phyloP scores from a whole-genome alignment of 2,888 invertebrate genomes.

The Didymodactylos carnosus region DNA sequence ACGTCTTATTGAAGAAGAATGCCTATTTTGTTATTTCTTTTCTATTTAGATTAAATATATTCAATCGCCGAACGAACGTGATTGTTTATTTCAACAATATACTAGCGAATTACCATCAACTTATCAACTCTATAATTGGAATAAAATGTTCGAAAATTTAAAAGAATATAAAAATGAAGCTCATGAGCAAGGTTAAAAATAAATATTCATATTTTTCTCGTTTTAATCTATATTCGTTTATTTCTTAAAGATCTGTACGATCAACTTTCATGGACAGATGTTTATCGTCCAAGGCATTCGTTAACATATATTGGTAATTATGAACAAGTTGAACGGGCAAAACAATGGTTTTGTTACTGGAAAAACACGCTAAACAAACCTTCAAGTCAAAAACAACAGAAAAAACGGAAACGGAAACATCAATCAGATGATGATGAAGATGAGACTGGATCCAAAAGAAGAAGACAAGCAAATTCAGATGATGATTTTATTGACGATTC shows the following conservation, averaged over 20 bases:
- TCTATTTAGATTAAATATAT: background rate
- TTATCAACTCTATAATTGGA: background rate
- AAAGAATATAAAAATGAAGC: background rate
- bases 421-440: background rate
- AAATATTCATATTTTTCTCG: too few relatives aligned
- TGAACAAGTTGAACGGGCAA: background rate
- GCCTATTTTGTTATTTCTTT: background rate
- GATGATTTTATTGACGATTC: background rate
- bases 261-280: background rate
- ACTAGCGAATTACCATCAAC: background rate
- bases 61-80: background rate
- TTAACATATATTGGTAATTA: background rate
- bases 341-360: background rate
- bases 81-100: background rate
- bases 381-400: background rate
- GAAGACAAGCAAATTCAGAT: too few relatives aligned
- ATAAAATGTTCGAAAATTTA: background rate
- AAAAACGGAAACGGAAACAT: background rate
- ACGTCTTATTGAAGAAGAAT: background rate
- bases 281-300: background rate
- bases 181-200: background rate
- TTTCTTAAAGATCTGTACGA: background rate
- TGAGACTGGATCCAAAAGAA: too few relatives aligned
- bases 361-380: background rate
- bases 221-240: too few relatives aligned